These are phyloP conservation scores for Sialis lutaria DNA, from an alignment of 2,888 invertebrate species.

Conservation along the genomic window DNA sequence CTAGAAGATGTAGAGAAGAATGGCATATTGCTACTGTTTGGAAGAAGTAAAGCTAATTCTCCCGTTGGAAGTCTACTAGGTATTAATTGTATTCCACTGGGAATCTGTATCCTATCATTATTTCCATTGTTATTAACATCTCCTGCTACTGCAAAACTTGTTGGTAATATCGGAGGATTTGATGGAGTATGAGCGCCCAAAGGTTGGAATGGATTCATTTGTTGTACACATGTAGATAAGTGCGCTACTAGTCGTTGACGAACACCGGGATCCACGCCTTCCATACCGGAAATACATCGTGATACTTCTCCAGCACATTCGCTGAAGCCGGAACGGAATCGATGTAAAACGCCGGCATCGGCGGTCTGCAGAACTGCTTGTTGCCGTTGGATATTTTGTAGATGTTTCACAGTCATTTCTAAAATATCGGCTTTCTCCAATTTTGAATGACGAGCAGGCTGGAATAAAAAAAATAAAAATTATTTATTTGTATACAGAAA, in stretches of 20 bases:
- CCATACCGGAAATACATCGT: constrained; percentile 28
- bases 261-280: constrained; percentile 41
- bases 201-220: constrained; percentile 16
- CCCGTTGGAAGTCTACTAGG: constrained; percentile 70
- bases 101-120: constrained; percentile 18
- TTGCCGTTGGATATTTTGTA: constrained; percentile 76
- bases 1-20: constrained; percentile 15
- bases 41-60: constrained; percentile 66
- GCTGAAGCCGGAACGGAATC: constrained; percentile 74
- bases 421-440: constrained; percentile 92
- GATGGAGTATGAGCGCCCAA: constrained; percentile 6
- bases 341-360: constrained; percentile 67
- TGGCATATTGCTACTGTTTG: constrained; percentile 21
- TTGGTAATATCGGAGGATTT: constrained; percentile 3
- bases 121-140: constrained; percentile 6
- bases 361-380: constrained; percentile 70
- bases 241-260: constrained; percentile 48
- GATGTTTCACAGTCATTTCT: constrained; percentile 86
- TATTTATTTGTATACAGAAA: not conserved
- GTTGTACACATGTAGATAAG: constrained; percentile 38
- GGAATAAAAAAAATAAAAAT: constrained; percentile 21
- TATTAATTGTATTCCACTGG: constrained; percentile 47
- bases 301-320: constrained; percentile 78
- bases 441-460: constrained; percentile 87
- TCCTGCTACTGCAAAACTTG: not conserved